Base-by-base conservation (phyloP, 1,140 invertebrate species). In the Drosophila littoralis region DNA sequence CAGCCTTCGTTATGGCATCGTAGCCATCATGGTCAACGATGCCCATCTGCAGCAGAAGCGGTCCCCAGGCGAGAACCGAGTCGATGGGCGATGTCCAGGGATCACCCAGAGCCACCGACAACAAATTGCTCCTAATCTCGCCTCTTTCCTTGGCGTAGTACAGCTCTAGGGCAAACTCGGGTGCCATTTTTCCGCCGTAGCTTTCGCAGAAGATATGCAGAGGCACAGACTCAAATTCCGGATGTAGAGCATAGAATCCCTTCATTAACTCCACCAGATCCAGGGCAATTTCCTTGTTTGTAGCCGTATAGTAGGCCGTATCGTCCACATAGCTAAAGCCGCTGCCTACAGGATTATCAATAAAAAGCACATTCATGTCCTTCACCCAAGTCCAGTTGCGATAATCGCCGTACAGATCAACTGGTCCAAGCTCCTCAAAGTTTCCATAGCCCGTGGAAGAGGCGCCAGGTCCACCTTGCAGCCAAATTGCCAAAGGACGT, bases 171-270 rank as follows among this genome's bases (percentile, higher is more conserved):
- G 94, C 96, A 83, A 98, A 97, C 77, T 97, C 96, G 7, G 96
- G 94, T 0, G 96, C 95, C 96, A 98, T 98, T 93, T 98, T 98
- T 0, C 97, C 97, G 12, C 97, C 97, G 92, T 98, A 98, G 0
- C 96, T 97, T 91, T 98, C 96, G 22, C 95, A 96, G 69, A 96
- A 96, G 48, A 98, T 97, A 77, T 97, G 98, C 10, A 97, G 93
- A 0, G 96, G 96, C 2, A 95, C 94, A 6, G 91, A 93, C 79
- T 95, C 93, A 82, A 97, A 97, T 74, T 96, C 93, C 0, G 95
- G 94, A 73, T 95, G 85, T 35, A 92, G 82, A 15, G 93, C 80
- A 43, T 95, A 94, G 76, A 97, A 96, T 3, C 93, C 93, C 85
- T 93, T 93, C 78, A 97, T 94, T 8, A 97, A 93, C 43, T 93